Evolutionary conservation across 2,113 vertebrate genomes (phyloP).

Genomic region (Trematocara stigmaticum): DNA sequence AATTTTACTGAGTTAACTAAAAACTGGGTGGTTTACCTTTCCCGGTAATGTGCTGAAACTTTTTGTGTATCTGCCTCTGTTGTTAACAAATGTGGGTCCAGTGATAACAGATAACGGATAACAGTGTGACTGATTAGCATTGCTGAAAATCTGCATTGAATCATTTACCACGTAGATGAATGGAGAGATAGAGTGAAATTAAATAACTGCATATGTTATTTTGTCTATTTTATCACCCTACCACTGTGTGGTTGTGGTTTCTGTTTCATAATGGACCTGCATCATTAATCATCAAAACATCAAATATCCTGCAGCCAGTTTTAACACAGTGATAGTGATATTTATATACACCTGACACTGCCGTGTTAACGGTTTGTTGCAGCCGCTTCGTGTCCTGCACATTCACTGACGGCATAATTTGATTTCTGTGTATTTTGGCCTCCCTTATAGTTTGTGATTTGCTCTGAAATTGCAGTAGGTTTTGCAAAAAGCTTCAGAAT

Average conservation of each 20-base stretch:
- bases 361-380: not conserved
- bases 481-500: not conserved
- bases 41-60: not conserved
- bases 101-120: not conserved
- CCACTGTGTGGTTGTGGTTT: not conserved
- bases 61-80: not conserved
- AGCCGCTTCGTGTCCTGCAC: not conserved
- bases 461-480: not conserved
- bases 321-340: not conserved
- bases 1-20: not conserved
- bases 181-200: not conserved
- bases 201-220: not conserved
- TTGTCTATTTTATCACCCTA: not conserved
- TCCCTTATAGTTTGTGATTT: slow-evolving; percentile 7
- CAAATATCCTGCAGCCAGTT: not conserved
- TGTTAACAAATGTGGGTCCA: not conserved
- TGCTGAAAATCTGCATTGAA: not conserved
- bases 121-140: slow-evolving; percentile 19
- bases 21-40: not conserved
- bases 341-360: not conserved
- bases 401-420: not conserved
- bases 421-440: slow-evolving; percentile 23
- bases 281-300: not conserved
- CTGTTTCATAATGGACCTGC: not conserved
- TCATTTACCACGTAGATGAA: not conserved